phyloP scores from a whole-genome alignment of 2,888 invertebrate genomes.

The Heliconius sara region DNA sequence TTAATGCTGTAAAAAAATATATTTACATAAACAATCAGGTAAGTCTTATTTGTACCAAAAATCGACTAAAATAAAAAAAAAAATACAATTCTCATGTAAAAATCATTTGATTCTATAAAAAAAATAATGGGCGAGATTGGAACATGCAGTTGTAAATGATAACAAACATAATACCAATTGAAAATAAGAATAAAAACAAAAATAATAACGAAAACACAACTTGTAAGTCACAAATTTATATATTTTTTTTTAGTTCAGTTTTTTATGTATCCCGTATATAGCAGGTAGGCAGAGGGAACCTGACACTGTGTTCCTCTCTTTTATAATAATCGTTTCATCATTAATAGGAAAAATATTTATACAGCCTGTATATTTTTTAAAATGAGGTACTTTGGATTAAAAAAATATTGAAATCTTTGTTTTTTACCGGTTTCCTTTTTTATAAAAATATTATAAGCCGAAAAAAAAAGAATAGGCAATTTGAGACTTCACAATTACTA shows the following conservation, averaged over 20 bases:
- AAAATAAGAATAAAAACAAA: not conserved
- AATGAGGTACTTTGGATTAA: not conserved
- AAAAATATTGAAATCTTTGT: not conserved
- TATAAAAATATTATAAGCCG: not conserved
- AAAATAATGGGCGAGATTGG: not conserved
- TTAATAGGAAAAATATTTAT: not conserved
- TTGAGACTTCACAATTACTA: not conserved
- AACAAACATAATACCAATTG: not conserved
- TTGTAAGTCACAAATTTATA: not conserved
- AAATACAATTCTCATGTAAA: not conserved
- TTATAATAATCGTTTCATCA: not conserved
- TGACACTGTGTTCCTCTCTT: not conserved
- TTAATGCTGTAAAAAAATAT: conserved; percentile 16
- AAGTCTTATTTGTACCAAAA: conserved; percentile 29
- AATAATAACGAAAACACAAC: not conserved
- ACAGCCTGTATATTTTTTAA: not conserved
- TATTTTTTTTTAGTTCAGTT: not conserved
- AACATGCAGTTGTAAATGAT: not conserved
- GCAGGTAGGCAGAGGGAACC: not conserved
- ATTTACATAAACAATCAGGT: conserved; percentile 15
- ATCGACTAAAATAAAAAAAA: not conserved
- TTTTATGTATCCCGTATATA: not conserved
- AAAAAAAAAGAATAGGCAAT: not conserved
- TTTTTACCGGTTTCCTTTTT: not conserved
- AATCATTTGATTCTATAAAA: not conserved